Base-by-base conservation (phyloP, 2,797 vertebrate species). In the Helicolenus hilgendorfi region DNA sequence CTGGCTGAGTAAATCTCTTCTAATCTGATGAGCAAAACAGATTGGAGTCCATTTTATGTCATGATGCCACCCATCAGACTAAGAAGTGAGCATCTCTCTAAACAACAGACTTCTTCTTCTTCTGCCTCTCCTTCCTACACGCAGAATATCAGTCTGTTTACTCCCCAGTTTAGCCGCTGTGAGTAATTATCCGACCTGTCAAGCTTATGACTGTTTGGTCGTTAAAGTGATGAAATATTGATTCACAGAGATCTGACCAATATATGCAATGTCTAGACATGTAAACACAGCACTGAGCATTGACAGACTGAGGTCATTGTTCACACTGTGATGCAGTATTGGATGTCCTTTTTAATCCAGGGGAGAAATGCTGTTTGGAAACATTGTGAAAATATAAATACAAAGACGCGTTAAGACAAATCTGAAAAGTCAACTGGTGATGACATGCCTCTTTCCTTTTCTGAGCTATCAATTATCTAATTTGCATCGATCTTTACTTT, bases 21-120 rank as follows among this genome's bases (percentile, higher is more conserved):
- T 93, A 95, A 94, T 91, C 80, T 96, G 88, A 91, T 91, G 92
- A 96, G 88, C 72, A 93, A 94, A 79, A 63, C 91, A 89, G 86
- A 91, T 96, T 95, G 81, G 59, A 72, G 95, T 92, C 85, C 86
- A 84, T 88, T 89, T 94, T 62, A 36, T 75, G 78, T 55, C 49
- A 71, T 75, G 67, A 79, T 72, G 33, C 56, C 49, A 36, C 72
- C 20, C 38, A 56, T 75, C 10, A 76, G 92, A 60, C 83, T 49
- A 11, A 80, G 67, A 82, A 64, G 72, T 72, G 64, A 81, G 63
- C 77, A 58, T 82, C 72, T 68, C 38, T 72, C 10, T 29, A 20
- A 67, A 81, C 58, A 77, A 38, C 55, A 49, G 38, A 53, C 35
- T 64, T 56, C 55, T 45, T 45, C 41, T 45, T 45, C 41, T 45